Conservation (phyloP, 2,888 invertebrate species). For the Spodoptera exigua region DNA sequence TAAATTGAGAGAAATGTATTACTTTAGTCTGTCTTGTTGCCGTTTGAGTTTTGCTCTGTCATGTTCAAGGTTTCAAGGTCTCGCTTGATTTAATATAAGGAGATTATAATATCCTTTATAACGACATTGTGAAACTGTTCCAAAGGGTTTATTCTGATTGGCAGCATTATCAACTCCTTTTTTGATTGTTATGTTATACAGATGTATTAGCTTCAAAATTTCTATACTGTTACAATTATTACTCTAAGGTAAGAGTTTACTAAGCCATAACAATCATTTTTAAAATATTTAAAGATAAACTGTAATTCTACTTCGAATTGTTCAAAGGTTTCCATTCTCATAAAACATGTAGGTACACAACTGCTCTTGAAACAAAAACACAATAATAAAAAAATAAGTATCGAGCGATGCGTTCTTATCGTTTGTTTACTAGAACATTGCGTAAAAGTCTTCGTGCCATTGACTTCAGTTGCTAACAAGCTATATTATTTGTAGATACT, state of each 20-base stretch:
- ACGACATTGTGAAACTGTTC: no score
- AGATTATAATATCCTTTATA: background rate
- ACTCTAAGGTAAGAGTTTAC: no score
- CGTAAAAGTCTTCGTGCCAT: conserved; percentile 30
- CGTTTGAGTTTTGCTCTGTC: conserved; percentile 33
- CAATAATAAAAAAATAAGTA: conserved; percentile 48
- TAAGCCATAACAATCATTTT: background rate
- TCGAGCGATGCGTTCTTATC: conserved; percentile 28
- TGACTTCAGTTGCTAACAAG: conserved; percentile 41
- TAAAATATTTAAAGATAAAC: background rate
- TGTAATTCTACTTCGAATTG: conserved; percentile 2
- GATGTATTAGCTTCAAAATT: no score
- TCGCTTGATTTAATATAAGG: conserved; percentile 16
- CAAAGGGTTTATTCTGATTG: no score
- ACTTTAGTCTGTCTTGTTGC: conserved; percentile 26
- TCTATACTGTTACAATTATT: no score
- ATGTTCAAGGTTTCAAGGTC: conserved; percentile 29
- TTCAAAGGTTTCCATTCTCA: conserved; percentile 17
- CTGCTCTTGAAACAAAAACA: conserved; percentile 39
- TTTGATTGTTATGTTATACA: no score
- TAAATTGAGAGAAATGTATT: conserved; percentile 41
- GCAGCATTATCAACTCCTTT: no score
- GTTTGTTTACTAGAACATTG: conserved; percentile 47
- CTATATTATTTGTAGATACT: background rate
- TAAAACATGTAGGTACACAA: conserved; percentile 16